Evolutionary conservation across 1,140 invertebrate species (phyloP).

Genomic region (Telenomus remus): DNA sequence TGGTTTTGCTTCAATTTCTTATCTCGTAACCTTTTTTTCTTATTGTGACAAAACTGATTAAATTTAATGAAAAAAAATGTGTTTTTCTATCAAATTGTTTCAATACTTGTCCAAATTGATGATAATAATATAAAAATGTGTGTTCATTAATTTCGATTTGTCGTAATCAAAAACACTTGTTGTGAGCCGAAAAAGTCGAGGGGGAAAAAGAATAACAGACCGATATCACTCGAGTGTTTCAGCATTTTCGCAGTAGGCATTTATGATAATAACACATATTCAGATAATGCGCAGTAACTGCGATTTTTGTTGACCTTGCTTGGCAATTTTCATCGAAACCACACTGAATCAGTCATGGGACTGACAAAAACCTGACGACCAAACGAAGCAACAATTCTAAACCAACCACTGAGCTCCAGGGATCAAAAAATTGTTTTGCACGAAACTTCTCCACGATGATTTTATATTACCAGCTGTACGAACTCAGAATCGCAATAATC

Average conservation of each 20-base stretch:
- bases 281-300: conserved; percentile 42
- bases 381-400: neutral
- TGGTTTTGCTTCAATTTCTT: too few relatives aligned
- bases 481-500: too few relatives aligned
- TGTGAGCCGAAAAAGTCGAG: neutral
- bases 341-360: conserved; percentile 15
- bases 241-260: conserved; percentile 24
- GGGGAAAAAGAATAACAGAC: conserved; percentile 7
- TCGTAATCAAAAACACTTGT: neutral
- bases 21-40: too few relatives aligned
- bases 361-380: conserved; percentile 3
- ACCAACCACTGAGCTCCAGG: neutral
- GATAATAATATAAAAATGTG: too few relatives aligned
- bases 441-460: too few relatives aligned
- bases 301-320: conserved; percentile 40
- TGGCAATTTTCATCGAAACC: conserved; percentile 7
- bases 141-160: too few relatives aligned
- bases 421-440: neutral
- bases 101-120: too few relatives aligned
- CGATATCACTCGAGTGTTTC: conserved; percentile 24
- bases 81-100: too few relatives aligned
- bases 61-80: too few relatives aligned
- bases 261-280: conserved; percentile 28
- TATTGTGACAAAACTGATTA: too few relatives aligned
- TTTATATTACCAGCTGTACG: too few relatives aligned